Evolutionary conservation across 2,797 vertebrate species (phyloP).

Genomic region (Gymnothorax reevesii): DNA sequence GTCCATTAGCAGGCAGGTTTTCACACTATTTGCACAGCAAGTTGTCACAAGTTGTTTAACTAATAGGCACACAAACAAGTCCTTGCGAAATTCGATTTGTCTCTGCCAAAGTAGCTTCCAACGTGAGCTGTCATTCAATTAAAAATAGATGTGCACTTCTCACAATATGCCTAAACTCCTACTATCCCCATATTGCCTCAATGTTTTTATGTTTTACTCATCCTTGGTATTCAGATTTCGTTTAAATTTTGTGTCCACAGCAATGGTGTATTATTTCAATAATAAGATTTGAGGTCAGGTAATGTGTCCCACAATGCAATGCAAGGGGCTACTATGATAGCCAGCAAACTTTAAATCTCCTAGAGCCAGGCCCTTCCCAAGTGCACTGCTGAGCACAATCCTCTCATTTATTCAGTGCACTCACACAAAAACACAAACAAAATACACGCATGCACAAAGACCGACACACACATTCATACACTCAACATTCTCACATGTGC

Average conservation of each 20-base stretch:
- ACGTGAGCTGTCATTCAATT: no score
- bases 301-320: background rate
- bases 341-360: background rate
- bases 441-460: background rate
- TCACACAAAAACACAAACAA: slow-evolving; percentile 23
- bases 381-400: slow-evolving; percentile 19
- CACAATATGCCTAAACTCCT: background rate
- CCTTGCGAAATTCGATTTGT: no score
- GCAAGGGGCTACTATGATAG: background rate
- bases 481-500: background rate
- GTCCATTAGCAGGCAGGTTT: no score
- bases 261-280: background rate
- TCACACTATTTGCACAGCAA: no score
- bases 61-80: no score
- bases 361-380: slow-evolving; percentile 11
- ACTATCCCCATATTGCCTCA: background rate
- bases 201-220: no score
- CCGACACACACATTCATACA: slow-evolving; percentile 19
- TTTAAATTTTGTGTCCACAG: background rate
- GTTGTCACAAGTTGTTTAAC: no score
- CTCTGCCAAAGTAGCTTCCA: no score
- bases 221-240: background rate
- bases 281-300: background rate
- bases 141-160: background rate
- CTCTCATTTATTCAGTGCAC: slow-evolving; percentile 7